Percentiles rank a stretch among this genome's conserved stretches.
phyloP scores from a whole-genome alignment of 2,888 invertebrate genomes.

The Ichneumoninae sp. region DNA sequence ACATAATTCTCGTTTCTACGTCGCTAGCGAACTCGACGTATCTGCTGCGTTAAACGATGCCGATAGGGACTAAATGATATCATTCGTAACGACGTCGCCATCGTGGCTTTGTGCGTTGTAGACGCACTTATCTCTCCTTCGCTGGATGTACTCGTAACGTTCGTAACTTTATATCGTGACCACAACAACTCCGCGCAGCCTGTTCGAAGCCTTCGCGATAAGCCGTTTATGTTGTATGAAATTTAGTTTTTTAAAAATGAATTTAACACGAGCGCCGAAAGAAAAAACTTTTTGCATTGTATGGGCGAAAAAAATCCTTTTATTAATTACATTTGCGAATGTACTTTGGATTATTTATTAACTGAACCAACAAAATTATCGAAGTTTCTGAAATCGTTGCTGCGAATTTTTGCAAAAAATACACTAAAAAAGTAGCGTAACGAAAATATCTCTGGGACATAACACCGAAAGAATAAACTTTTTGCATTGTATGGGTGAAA shows the following conservation, averaged over 20 bases:
- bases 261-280: no score
- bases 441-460: no score
- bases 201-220: background rate
- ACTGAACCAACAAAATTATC: no score
- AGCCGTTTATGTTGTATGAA: background rate
- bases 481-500: no score
- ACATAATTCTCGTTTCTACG: constrained; percentile 64
- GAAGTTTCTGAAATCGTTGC: no score
- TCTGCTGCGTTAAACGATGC: constrained; percentile 3
- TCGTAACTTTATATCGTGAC: background rate
- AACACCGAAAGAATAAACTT: no score
- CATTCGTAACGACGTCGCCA: background rate
- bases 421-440: no score
- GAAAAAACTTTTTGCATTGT: no score
- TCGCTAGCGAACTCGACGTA: constrained; percentile 46
- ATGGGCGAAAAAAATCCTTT: no score
- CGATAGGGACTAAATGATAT: background rate
- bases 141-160: background rate
- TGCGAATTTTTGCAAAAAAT: no score
- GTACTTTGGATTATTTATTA: no score
- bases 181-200: background rate
- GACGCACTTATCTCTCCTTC: constrained; percentile 2
- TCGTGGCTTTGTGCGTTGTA: background rate
- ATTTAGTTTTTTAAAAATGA: background rate
- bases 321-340: no score